Conservation (phyloP, 2,888 invertebrate species). For the Macrosiphum euphorbiae region DNA sequence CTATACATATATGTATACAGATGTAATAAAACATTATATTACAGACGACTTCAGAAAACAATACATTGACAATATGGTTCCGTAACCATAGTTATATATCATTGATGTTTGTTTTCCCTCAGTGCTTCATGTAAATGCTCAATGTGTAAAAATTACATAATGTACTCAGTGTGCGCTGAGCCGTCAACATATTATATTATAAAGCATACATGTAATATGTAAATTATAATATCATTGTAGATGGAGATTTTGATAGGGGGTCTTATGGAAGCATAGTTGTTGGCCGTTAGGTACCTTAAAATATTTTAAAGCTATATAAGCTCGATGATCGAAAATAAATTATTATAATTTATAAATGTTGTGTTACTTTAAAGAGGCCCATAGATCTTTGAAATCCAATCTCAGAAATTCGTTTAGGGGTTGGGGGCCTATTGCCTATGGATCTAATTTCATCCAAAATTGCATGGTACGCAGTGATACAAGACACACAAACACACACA, state of each 20-base stretch:
- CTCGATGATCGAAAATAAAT: not conserved
- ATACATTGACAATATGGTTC: not conserved
- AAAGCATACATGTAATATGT: not conserved
- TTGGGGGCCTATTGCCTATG: not conserved
- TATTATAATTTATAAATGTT: not conserved
- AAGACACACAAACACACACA: not conserved
- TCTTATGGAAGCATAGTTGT: not conserved
- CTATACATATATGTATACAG: not conserved
- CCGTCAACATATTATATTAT: not conserved
- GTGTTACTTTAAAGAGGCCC: not conserved
- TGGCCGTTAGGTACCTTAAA: not conserved
- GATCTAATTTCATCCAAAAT: not conserved
- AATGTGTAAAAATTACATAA: not conserved
- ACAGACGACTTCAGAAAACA: not conserved
- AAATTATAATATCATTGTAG: not conserved
- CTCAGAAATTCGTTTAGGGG: not conserved
- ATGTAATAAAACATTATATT: not conserved
- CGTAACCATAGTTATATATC: conserved; percentile 14
- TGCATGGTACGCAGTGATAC: not conserved
- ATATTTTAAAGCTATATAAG: not conserved
- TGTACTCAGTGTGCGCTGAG: not conserved
- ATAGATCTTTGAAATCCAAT: not conserved
- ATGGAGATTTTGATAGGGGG: not conserved
- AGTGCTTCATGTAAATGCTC: not conserved
- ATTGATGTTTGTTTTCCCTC: not conserved